Evolutionary conservation across 2,888 invertebrate species (phyloP).

Genomic region (Gymnoscelis rufifasciata): DNA sequence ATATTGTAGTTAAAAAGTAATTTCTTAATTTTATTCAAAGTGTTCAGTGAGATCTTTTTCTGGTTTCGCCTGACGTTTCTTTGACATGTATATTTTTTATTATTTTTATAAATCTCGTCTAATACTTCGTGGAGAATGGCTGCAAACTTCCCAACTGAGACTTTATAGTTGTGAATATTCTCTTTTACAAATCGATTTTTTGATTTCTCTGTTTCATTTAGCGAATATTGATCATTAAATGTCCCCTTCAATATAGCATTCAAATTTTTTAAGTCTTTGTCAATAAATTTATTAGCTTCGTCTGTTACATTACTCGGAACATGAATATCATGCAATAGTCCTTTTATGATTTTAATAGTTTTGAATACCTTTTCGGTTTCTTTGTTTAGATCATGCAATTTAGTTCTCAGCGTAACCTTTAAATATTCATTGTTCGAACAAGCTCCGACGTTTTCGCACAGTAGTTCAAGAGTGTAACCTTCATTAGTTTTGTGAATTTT

Average conservation of each 20-base stretch:
- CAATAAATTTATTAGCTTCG: constrained; percentile 17
- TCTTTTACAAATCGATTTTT: constrained; percentile 53
- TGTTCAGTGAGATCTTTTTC: constrained; percentile 13
- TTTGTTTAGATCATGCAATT: constrained; percentile 44
- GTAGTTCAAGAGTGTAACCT: constrained; percentile 39
- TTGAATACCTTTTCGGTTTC: constrained; percentile 50
- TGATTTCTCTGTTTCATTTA: constrained; percentile 39
- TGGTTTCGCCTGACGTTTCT: constrained; percentile 1
- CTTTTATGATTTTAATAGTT: constrained; percentile 53
- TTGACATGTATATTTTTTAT: constrained; percentile 12
- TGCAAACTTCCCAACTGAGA: constrained; percentile 52
- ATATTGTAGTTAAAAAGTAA: constrained; percentile 49
- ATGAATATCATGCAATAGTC: constrained; percentile 42
- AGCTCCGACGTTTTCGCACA: constrained; percentile 48
- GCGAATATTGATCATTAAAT: constrained; percentile 23
- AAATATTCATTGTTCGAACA: constrained; percentile 40
- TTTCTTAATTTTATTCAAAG: constrained; percentile 41
- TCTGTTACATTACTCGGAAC: constrained; percentile 23
- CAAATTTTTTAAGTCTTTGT: constrained; percentile 43
- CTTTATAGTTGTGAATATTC: constrained; percentile 48
- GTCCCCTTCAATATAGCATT: constrained; percentile 43
- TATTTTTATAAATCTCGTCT: constrained; percentile 36
- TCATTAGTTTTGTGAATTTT: constrained; percentile 29
- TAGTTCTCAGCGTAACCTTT: constrained; percentile 37
- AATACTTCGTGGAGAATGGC: constrained; percentile 51